Base-by-base conservation (phyloP, 2,888 invertebrate species). In the Hybos culiciformis region DNA sequence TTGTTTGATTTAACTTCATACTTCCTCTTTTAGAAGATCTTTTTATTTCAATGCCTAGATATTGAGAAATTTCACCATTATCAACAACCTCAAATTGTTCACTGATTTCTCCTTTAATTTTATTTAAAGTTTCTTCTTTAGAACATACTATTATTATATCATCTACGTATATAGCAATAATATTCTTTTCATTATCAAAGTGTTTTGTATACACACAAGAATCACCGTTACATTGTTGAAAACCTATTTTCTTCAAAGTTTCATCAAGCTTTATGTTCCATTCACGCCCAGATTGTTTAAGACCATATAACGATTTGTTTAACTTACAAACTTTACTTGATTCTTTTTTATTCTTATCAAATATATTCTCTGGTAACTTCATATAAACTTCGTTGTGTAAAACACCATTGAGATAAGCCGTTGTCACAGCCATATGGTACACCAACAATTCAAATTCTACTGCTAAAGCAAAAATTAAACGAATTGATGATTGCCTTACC, bases 401-500 rank as follows among this genome's bases (percentile, higher is more conserved):
- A 14, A 42, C 38, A 14, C 46, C 47, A 32, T 49, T 46, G 7
- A 46, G 24, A 20, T 43, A 50, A 1, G 49, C 46, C 29, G 43
- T 39, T 15, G 37, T 39, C 12, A 49, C 37, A 41, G 42, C 39
- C 15, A 46, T n/a, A 33, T 48, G 38, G 23, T 48, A 40, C 11
- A 48, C 31, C 24, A 37, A 5, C 3, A 48, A 19, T n/a, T 38
- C 37, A 20, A 17, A 43, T 36, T 49, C 42, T 7, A 32, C 45
- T 12, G 46, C 40, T 12, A 44, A n/a, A n/a, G 43, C 37, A 11
- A 45, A 43, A 3, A 48, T 11, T 9, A 43, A 33, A 12, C 46
- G 26, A 14, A 50, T 45, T 7, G 46, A 44, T 5, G 40, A 39
- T 14, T 39, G 36, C 21, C 47, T 42, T 3, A 34, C 46, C 5